Evolutionary conservation across 2,113 vertebrate genomes (phyloP).

Genomic region (Bufo bufo): DNA sequence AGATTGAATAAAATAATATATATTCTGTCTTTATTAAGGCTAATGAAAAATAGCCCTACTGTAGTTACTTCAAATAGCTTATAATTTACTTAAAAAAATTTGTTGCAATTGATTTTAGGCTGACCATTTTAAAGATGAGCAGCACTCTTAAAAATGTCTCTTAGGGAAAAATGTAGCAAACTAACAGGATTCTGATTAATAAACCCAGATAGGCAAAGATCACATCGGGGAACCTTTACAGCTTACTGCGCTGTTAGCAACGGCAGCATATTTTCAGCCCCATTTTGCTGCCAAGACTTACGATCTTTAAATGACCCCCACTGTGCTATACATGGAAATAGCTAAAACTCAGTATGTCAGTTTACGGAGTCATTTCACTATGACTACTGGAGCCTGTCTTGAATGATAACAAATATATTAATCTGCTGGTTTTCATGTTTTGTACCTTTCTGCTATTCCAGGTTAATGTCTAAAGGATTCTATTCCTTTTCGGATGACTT

Average conservation of each 20-base stretch:
- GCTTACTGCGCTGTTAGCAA: slow-evolving; percentile 58
- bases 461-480: slow-evolving; percentile 45
- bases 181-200: slow-evolving; percentile 60
- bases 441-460: slow-evolving; percentile 42
- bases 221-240: slow-evolving; percentile 56
- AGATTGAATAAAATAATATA: too few relatives aligned
- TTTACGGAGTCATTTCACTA: slow-evolving; percentile 58
- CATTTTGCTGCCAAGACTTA: slow-evolving; percentile 59
- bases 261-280: slow-evolving; percentile 58
- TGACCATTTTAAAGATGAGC: slow-evolving; percentile 30
- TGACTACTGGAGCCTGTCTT: slow-evolving; percentile 57
- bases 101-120: not conserved
- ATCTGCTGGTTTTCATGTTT: slow-evolving; percentile 50
- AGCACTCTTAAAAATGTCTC: slow-evolving; percentile 38
- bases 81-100: not conserved
- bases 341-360: slow-evolving; percentile 58
- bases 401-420: slow-evolving; percentile 58
- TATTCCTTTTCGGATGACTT: not conserved
- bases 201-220: slow-evolving; percentile 56
- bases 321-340: slow-evolving; percentile 59
- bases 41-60: not conserved
- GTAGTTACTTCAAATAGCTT: not conserved
- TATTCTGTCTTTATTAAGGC: too few relatives aligned
- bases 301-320: slow-evolving; percentile 60
- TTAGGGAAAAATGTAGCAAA: slow-evolving; percentile 48